Conservation (phyloP, 2,797 vertebrate genomes). For the Chiloscyllium punctatum region DNA sequence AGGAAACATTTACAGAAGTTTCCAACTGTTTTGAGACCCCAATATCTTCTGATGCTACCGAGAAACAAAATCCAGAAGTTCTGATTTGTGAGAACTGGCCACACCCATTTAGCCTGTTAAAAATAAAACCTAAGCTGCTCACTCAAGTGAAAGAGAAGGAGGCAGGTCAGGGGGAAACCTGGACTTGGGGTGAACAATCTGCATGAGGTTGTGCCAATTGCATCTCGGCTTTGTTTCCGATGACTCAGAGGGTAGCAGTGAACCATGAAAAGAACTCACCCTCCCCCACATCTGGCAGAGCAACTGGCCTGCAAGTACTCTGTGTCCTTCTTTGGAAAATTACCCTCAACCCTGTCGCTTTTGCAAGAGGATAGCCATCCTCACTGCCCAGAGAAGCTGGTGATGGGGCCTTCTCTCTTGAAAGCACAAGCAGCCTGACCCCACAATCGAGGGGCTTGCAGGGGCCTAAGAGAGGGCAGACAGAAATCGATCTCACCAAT, state of each 20-base stretch:
- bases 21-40: no score
- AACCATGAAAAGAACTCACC: neutral
- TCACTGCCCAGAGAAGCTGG: neutral
- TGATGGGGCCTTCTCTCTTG: neutral
- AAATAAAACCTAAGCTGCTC: no score
- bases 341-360: neutral
- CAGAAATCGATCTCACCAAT: neutral
- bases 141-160: no score
- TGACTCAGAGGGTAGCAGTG: neutral
- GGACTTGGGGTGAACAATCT: neutral
- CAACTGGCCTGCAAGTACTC: neutral
- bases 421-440: neutral
- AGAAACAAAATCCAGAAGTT: no score
- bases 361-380: neutral
- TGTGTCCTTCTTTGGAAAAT: neutral
- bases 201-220: neutral
- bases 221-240: neutral
- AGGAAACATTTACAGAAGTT: no score
- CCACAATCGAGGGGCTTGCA: neutral
- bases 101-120: no score
- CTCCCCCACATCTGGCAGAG: neutral
- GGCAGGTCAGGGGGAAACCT: neutral
- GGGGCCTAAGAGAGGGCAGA: neutral
- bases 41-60: no score
- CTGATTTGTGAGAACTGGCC: no score